A percentile compares a stretch with the other conserved stretches of the same genome.
Evolutionary conservation across 2,113 vertebrate species (phyloP).

Genomic region (Herpailurus yagouaroundi): DNA sequence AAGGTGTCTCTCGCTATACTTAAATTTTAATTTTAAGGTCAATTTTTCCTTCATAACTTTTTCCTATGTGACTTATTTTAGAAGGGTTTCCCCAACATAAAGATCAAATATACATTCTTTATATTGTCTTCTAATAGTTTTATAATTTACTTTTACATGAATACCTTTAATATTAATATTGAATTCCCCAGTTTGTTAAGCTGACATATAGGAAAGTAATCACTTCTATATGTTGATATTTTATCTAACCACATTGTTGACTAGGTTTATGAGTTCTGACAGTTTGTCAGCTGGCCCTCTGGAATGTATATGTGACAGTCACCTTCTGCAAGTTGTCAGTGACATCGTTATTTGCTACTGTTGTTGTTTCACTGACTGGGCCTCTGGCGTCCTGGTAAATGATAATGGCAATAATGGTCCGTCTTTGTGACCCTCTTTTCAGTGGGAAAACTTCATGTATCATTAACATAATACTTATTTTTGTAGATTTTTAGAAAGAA

Average conservation of each 20-base stretch:
- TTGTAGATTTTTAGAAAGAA: not conserved
- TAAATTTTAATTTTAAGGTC: not conserved
- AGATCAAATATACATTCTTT: not conserved
- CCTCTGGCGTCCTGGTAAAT: not conserved
- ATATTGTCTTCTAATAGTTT: not conserved
- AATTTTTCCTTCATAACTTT: not conserved
- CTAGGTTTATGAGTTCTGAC: not conserved
- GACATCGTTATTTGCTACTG: not conserved
- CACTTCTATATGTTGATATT: not conserved
- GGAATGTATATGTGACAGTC: not conserved
- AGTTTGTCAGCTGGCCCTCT: not conserved
- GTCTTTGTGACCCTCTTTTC: not conserved
- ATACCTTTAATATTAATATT: not conserved
- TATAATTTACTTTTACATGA: not conserved
- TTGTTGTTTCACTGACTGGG: not conserved
- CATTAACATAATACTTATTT: not conserved
- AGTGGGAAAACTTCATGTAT: not conserved
- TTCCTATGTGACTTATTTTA: not conserved
- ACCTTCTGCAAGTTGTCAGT: not conserved
- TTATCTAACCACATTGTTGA: not conserved
- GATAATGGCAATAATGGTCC: not conserved
- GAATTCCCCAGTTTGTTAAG: not conserved
- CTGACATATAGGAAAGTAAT: not conserved
- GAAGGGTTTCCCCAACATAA: not conserved
- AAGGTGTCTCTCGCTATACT: not conserved